Base-by-base conservation (phyloP, 2,797 vertebrate species). In the Clarias laeviceps region DNA sequence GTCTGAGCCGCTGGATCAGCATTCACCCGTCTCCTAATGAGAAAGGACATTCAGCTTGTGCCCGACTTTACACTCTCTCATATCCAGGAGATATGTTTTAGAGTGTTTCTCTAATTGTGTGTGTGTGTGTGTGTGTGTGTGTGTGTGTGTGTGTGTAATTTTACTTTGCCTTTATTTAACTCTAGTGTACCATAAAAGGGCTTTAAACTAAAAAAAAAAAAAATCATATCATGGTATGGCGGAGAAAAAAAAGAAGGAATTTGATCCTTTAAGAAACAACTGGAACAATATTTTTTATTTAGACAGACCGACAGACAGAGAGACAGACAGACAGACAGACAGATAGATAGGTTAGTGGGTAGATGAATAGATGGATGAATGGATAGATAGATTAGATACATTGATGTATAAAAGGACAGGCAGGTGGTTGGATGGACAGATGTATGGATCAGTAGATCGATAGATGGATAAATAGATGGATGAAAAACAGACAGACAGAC, bases 21-120 rank as follows among this genome's bases (percentile, higher is more conserved):
- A 76, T 73, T 86, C 66, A 79, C 85, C 83, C 84, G 84, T 88
- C 82, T 89, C 85, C 85, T 88, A 89, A 86, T 89, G 87, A 88
- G 84, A 80, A 40, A 65, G 70, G 65, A 86, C 83, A 76, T 62
- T 34, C 57, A 14, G 66, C 61, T 34, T 81, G 65, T 79, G 24
- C 59, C 15, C 12, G 14, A 18, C 82, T 27, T 0, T 14, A 37
- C 80, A 70, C 66, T 56, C 22, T 5, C 59, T 40, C 66, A 56
- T 22, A 11, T 65, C 37, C 18, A 54, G 45, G 11, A 61, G 57
- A 61, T 61, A 7, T 6, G 1, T 15, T 15, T 40, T 40, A 24
- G 20, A 37, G 11, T 62, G 9, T 79, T 40, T n/a, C 20, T 79
- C 5, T 62, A 40, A 62, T 17, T 22, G 17, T 37, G 45, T 5